Evolutionary conservation across 1,140 invertebrate genomes (phyloP).

Genomic region (Leptinotarsa lineolata): DNA sequence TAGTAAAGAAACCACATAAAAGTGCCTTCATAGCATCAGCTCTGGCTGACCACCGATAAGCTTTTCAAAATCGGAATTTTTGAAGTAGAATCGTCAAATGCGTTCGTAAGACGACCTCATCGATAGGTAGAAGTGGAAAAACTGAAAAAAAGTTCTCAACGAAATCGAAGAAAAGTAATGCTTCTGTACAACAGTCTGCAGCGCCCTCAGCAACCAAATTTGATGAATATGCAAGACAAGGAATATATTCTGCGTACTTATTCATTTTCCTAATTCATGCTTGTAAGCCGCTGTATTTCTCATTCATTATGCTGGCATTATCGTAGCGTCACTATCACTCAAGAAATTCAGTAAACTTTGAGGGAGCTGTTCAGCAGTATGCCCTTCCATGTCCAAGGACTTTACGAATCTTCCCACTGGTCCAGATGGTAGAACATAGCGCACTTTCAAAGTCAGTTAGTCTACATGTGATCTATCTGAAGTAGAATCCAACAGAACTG

Average conservation of each 20-base stretch:
- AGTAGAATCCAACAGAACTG: too few species aligned
- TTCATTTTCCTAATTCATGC: background rate
- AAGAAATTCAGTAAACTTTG: constrained; percentile 25
- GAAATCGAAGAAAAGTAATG: background rate
- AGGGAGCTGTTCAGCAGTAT: constrained; percentile 22
- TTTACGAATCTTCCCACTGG: constrained; percentile 25
- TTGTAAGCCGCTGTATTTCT: background rate
- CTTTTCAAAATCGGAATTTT: too few species aligned
- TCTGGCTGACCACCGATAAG: too few species aligned
- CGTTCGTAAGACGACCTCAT: background rate
- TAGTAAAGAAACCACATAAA: too few species aligned
- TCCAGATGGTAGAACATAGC: constrained; percentile 8
- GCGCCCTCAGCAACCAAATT: constrained; percentile 45
- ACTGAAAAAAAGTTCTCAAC: background rate
- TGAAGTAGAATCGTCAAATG: too few species aligned
- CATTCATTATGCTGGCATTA: constrained; percentile 42
- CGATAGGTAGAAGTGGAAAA: background rate
- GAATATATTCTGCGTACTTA: background rate
- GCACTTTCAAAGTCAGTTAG: constrained; percentile 7
- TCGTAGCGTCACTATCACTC: constrained; percentile 48
- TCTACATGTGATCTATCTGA: background rate
- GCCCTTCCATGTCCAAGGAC: constrained; percentile 15
- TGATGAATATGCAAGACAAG: constrained; percentile 47
- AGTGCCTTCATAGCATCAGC: too few species aligned
- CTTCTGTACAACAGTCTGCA: background rate